Evolutionary conservation across 2,888 invertebrate genomes (phyloP), one percentile per base, ranked within the genome.

Genomic region (Junonia oenone): DNA sequence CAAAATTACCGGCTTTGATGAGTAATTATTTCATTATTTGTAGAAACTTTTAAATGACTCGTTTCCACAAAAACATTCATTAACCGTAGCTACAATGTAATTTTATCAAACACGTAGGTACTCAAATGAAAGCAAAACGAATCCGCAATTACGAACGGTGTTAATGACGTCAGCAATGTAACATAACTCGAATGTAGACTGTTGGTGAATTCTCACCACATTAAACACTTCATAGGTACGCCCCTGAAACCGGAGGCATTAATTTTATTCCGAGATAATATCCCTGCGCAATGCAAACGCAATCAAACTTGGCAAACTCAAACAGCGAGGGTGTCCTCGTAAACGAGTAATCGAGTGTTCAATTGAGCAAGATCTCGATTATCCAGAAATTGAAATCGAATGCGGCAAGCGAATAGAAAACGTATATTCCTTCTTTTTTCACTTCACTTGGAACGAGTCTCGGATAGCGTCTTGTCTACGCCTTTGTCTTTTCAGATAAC

Each of bases 351-450:
- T 86, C 84, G 85, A 83, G 79, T 85, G 81, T 84, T 87, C 88
- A 86, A 87, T 88, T 88, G 88, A 87, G 83, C 83, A 86, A 83
- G 83, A 82, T 84, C 83, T 83, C 81, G 83, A 86, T 86, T 86
- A 86, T 87, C 75, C 79, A 78, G 81, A 80, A 81, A 86, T 85
- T 81, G 81, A 81, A 87, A 84, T 82, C 78, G 82, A 81, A 83
- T 75, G 81, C 78, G 78, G 75, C 76, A 68, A 69, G 71, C 63
- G 78, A 79, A 85, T 81, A 73, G 83, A 78, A 80, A 83, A 78
- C 72, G 81, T 77, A 73, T 78, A 75, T 75, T 71, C 68, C 67
- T 68, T 60, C 19, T 64, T 67, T 66, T n/a, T 59, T 52, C 14
- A 53, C 46, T 51, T 38, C 40, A 29, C 58, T 38, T 43, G 48